Base-by-base conservation (phyloP, 2,797 vertebrate genomes). In the Cyclura pinguis region DNA sequence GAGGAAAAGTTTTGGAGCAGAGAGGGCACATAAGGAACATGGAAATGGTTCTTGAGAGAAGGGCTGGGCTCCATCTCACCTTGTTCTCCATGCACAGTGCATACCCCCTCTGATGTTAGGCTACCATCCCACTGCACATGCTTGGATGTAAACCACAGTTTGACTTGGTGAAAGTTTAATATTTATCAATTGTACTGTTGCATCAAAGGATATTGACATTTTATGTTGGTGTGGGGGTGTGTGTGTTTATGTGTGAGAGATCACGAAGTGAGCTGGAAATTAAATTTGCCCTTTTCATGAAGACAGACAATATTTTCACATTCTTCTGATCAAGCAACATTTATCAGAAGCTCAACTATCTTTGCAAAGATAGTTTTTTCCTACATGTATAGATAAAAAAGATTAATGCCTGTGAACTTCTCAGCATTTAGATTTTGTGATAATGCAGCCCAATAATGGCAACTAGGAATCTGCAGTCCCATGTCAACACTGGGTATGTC, bases 291-390 rank as follows among this genome's bases (percentile, higher is more conserved):
- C 73, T 96, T 96, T 97, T 97, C 96, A 97, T 96, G 95, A 97
- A 97, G 97, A 97, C 92, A 97, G 97, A 97, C 96, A 95, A 84
- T 93, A 95, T 97, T 97, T 97, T 97, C 95, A 97, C 97, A 97
- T 96, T 97, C 96, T 96, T 82, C 86, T 97, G 97, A 97, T 97
- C 97, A 97, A 97, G 94, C 93, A 93, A 88, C 92, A 96, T 97
- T 97, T 95, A 97, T 97, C 97, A 97, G 94, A 91, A 85, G 92
- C 96, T 97, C 97, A 96, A 97, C 95, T 96, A 93, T 96, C 96
- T 97, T 97, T 97, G 93, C 92, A 95, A 92, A 95, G 90, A 94
- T 95, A 96, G 90, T 97, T 97, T 95, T 93, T 50, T 14, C 22
- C 2, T 29, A 3, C 91, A 92, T 94, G 95, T 92, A 94, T 57